Evolutionary conservation across 2,888 invertebrate genomes (phyloP).

Genomic region (Lampropteryx suffumata): DNA sequence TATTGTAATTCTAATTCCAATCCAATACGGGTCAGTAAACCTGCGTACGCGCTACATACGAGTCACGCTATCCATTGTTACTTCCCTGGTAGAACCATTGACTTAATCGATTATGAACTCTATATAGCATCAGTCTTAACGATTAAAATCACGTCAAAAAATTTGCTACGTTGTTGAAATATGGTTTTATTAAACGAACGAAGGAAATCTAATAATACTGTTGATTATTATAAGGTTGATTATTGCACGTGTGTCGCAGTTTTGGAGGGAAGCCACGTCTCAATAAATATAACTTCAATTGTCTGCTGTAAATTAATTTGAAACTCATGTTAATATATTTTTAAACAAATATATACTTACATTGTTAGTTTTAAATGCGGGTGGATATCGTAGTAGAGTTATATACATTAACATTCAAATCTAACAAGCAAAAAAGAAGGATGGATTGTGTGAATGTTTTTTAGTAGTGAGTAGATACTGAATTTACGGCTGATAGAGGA

Average conservation of each 20-base stretch:
- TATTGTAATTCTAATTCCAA: conserved; percentile 11
- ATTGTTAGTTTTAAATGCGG: too few species aligned
- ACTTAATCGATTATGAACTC: conserved; percentile 2
- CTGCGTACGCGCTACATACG: conserved; percentile 57
- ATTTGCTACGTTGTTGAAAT: neutral
- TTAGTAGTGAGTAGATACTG: too few species aligned
- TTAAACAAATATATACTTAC: too few species aligned
- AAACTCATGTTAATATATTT: too few species aligned
- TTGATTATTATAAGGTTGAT: conserved; percentile 26
- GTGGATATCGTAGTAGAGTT: too few species aligned
- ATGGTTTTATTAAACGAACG: conserved; percentile 28
- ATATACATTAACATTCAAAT: too few species aligned
- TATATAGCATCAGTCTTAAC: conserved; percentile 4
- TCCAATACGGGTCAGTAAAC: conserved; percentile 66
- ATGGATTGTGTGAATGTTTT: too few species aligned
- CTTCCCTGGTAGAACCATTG: conserved; percentile 45
- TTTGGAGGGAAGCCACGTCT: conserved; percentile 52
- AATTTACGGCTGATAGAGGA: too few species aligned
- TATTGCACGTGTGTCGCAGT: conserved; percentile 26
- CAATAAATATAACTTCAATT: conserved; percentile 34
- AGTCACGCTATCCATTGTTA: conserved; percentile 68
- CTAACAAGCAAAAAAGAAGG: too few species aligned
- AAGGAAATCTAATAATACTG: conserved; percentile 19
- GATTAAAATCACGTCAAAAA: neutral
- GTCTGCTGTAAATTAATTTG: conserved; percentile 23